These are phyloP conservation scores for Crossaster papposus DNA, from an alignment of 53 echinoderm and acorn worm species.

Conservation along the genomic window DNA sequence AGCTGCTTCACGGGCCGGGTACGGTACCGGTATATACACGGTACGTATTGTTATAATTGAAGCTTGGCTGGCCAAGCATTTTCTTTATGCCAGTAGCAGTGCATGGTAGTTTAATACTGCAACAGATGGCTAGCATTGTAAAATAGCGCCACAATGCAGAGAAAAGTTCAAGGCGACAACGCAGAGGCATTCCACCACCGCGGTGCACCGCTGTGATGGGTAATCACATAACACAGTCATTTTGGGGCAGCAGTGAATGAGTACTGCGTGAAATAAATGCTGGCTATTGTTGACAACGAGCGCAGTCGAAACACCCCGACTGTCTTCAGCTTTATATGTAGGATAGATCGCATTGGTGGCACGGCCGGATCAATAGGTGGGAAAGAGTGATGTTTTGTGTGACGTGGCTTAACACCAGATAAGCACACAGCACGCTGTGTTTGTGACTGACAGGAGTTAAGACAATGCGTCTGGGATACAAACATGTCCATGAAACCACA, in stretches of 20 bases:
- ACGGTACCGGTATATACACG: not conserved
- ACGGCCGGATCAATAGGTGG: not conserved
- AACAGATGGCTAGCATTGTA: constrained; percentile 33
- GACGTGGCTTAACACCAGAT: not conserved
- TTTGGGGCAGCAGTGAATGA: not conserved
- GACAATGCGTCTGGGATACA: too few relatives aligned
- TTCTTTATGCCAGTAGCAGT: not conserved
- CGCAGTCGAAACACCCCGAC: not conserved
- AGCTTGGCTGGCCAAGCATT: not conserved
- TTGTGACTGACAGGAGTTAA: too few relatives aligned
- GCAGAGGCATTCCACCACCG: not conserved
- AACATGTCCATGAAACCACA: too few relatives aligned
- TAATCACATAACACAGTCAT: not conserved
- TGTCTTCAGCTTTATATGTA: not conserved
- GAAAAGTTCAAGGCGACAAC: constrained; percentile 38
- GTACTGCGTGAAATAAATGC: not conserved
- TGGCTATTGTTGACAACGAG: not conserved
- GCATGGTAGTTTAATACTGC: not conserved
- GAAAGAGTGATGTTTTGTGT: not conserved
- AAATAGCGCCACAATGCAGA: not conserved
- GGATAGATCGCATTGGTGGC: not conserved
- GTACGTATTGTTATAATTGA: not conserved
- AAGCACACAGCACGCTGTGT: not conserved
- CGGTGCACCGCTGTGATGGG: not conserved
- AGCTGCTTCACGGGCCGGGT: not conserved